Conservation (phyloP, 2,113 vertebrate species). For the Hippoglossus stenolepis region DNA sequence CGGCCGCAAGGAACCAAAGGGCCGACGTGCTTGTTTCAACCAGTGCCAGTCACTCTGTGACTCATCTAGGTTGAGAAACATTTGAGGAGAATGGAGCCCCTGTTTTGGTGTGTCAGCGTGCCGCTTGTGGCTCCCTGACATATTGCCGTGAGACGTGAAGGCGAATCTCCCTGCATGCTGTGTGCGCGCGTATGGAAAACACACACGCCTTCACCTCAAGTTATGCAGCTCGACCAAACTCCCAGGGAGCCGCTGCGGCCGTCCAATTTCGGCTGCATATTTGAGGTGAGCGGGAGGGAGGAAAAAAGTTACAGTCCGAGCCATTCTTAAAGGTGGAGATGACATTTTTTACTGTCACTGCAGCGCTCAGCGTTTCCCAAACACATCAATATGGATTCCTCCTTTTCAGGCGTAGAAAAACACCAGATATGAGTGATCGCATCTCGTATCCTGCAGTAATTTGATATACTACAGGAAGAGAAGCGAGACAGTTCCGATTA, state of each 20-base stretch:
- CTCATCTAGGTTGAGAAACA: constrained; percentile 75
- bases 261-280: constrained; percentile 65
- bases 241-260: constrained; percentile 63
- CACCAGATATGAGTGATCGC: constrained; percentile 55
- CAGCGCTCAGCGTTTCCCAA: constrained; percentile 48
- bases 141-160: constrained; percentile 71
- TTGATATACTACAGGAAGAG: constrained; percentile 64
- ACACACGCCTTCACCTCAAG: constrained; percentile 70
- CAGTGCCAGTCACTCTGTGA: constrained; percentile 73
- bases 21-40: constrained; percentile 73
- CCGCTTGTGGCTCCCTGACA: constrained; percentile 71
- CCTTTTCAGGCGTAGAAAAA: constrained; percentile 53
- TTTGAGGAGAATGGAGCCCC: constrained; percentile 75
- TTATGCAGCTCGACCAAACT: constrained; percentile 65
- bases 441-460: constrained; percentile 39
- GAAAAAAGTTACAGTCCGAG: constrained; percentile 37
- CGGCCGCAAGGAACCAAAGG: constrained; percentile 70
- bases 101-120: constrained; percentile 74
- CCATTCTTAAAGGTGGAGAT: constrained; percentile 68
- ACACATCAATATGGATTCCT: constrained; percentile 48
- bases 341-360: constrained; percentile 71
- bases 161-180: constrained; percentile 61
- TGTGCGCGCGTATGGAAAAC: constrained; percentile 60
- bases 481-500: constrained; percentile 27
- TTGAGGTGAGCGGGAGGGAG: constrained; percentile 64